phyloP scores from a whole-genome alignment of 2,888 invertebrate genomes.

The Nemoura dubitans region DNA sequence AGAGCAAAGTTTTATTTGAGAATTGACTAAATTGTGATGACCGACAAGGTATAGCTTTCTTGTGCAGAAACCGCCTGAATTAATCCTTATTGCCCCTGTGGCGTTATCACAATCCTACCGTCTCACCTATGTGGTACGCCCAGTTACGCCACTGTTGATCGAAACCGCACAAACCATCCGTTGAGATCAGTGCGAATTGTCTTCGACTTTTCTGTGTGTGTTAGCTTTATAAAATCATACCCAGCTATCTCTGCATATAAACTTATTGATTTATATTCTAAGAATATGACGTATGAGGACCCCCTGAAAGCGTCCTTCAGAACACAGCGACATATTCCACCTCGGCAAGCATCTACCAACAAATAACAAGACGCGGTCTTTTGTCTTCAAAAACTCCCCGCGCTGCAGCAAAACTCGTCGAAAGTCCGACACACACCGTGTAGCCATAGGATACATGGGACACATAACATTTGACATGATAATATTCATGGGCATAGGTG shows the following conservation, averaged over 20 bases:
- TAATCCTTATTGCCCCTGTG: too few species aligned
- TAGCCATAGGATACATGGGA: background rate
- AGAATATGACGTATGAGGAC: background rate
- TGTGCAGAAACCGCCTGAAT: too few species aligned
- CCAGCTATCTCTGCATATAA: too few species aligned
- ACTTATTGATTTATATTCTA: background rate
- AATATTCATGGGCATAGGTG: background rate
- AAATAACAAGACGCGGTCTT: background rate
- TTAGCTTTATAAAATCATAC: too few species aligned
- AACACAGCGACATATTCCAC: background rate
- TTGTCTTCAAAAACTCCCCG: background rate
- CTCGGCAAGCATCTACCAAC: background rate
- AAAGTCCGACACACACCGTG: background rate
- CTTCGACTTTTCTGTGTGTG: too few species aligned
- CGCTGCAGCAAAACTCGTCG: background rate
- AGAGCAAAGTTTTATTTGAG: too few species aligned
- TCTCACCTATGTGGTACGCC: too few species aligned
- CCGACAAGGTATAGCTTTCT: too few species aligned
- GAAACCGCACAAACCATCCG: too few species aligned
- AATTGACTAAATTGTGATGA: too few species aligned
- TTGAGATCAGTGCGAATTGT: background rate
- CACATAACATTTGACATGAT: background rate
- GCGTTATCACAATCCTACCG: too few species aligned
- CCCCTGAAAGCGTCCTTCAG: background rate
- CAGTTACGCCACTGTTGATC: too few species aligned